These are phyloP conservation scores for Hippopotamyrus pictus DNA, from an alignment of 2,797 vertebrate species.

Conservation along the genomic window DNA sequence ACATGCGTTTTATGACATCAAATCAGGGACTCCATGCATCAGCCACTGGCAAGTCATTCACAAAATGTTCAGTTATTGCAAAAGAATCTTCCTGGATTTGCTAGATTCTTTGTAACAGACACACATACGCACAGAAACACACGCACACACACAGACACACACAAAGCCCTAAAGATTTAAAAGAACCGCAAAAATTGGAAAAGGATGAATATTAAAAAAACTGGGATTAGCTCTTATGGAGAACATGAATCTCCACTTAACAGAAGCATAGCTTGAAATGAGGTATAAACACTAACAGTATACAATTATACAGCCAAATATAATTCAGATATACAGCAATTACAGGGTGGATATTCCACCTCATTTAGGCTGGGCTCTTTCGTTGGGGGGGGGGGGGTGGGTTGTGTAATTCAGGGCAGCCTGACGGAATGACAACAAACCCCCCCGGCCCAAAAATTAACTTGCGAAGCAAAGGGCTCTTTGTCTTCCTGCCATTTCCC, in stretches of 20 bases:
- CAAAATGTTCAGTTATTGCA: background rate
- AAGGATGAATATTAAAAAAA: background rate
- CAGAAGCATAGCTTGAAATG: constrained; percentile 1
- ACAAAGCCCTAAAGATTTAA: background rate
- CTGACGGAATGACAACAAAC: background rate
- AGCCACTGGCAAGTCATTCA: background rate
- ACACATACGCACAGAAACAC: background rate
- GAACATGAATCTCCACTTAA: background rate
- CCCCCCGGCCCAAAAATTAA: background rate
- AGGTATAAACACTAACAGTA: background rate
- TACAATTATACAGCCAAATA: constrained; percentile 19
- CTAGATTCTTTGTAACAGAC: background rate
- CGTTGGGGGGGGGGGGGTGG: background rate
- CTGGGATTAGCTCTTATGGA: background rate
- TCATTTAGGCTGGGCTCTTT: constrained; percentile 7
- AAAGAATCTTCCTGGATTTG: background rate
- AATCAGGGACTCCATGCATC: background rate
- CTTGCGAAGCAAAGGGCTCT: background rate
- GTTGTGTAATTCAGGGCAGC: background rate
- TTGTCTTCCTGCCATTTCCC: background rate
- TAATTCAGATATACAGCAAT: constrained; percentile 13
- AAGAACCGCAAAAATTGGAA: background rate
- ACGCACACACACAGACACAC: background rate
- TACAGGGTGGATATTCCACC: constrained; percentile 9
- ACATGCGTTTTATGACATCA: background rate